Base-by-base conservation (phyloP, 1,140 invertebrate genomes). In the Zaprionus ornatus region DNA sequence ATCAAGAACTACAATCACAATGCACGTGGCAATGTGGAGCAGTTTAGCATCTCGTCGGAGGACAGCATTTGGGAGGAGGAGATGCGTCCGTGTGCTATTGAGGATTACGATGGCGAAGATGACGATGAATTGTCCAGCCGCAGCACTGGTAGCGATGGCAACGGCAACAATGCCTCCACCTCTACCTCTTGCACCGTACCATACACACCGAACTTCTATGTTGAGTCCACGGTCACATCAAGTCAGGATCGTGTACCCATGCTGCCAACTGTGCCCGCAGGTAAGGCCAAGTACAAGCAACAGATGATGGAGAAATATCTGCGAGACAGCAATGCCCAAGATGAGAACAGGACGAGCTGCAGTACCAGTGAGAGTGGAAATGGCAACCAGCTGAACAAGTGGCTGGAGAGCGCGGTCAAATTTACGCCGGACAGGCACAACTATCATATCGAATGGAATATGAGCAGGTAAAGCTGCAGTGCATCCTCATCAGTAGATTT, bases 41-140 rank as follows among this genome's bases (percentile, higher is more conserved):
- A 96, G 85, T 96, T 96, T 82, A 95, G 95, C 87, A 96, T 96
- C 69, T 95, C 95, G 78, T 96, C 95, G 3, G 95, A 95, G 71
- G 95, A 96, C 88, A 95, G 95, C 85, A 96, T 96, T 82, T 96
- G 95, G 95, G 95, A 95, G 76, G 95, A 96, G 77, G 92, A 94
- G 17, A 80, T 83, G 76, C 74, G 69, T 6, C 48, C 67, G 7
- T 69, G 73, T 23, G 56, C 66, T 2, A 74, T 60, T 1, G 80
- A 82, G 7, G 82, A 92, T 29, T 82, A 84, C 25, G 87, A 91
- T 2, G 76, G 61, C 29, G 79, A 85, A 1, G 68, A 77, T 12
- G 72, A 88, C 7, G 84, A 91, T 59, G 85, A 88, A 54, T 40
- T 90, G 21, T 90, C 90, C 27, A 91, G 83, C 55, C 75, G 77